Evolutionary conservation across 2,113 vertebrate species (phyloP), one percentile per base, ranked within the genome.

Genomic region (Polyodon spathula): DNA sequence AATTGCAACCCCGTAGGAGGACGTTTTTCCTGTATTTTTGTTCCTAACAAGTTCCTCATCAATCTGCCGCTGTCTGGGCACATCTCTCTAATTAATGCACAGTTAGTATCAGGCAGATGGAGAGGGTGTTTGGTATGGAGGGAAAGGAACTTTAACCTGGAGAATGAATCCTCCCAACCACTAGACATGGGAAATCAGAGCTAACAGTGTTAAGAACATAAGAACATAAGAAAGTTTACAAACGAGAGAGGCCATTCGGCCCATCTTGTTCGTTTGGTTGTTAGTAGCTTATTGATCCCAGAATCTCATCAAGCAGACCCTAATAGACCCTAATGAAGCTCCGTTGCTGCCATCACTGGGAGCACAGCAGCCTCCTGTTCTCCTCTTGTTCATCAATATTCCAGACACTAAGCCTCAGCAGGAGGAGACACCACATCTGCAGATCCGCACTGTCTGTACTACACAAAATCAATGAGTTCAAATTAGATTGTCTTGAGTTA

Each of bases 401-500:
- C 46, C 6, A 14, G 10, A 14, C 42, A 43, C 42, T 43, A 43
- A 8, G 6, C 6, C 46, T 50, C 46, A 50, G 11, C 10, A 50
- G 46, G 46, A 50, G 46, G 46, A 50, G 46, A 50, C 46, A 50
- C 46, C 11, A 14, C 11, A 14, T 50, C 46, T 14, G 46, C 46
- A 50, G 11, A 14, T 12, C 46, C 46, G 10, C 46, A 10, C 46
- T n/a, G n/a, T 12, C 46, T 50, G 46, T 8, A 12, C 46, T 10
- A 14, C 46, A 50, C 11, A 50, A 50, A 50, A 50, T 50, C 46
- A 50, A 50, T 50, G 46, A 8, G 4, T 50, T 14, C 11, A 50
- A 50, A 50, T 50, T 50, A 50, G 46, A 50, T 50, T 50, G 46
- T 14, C 46, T 50, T n/a, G n/a, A n/a, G n/a, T n/a, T n/a, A n/a